Percentiles rank a stretch among this genome's conserved stretches.
These are phyloP conservation scores for Sparus aurata DNA, from an alignment of 2,797 vertebrate species.

Conservation along the genomic window DNA sequence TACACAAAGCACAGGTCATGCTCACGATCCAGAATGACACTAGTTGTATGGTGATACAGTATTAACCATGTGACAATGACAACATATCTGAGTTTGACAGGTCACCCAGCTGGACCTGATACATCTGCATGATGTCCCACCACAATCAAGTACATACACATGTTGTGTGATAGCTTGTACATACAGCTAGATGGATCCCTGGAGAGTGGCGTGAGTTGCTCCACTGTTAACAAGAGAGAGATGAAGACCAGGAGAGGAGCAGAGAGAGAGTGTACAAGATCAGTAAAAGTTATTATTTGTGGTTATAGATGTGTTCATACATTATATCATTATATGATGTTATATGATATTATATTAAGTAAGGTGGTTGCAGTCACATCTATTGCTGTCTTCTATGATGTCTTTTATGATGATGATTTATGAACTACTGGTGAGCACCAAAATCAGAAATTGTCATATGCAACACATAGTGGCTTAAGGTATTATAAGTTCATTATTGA, in stretches of 20 bases:
- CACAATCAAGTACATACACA: neutral
- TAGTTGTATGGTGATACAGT: neutral
- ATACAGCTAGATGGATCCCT: slow-evolving; percentile 88
- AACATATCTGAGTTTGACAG: neutral
- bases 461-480: neutral
- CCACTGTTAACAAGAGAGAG: slow-evolving; percentile 75
- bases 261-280: neutral
- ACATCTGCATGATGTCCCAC: neutral
- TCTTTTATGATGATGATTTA: neutral
- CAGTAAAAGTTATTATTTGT: neutral
- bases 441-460: neutral
- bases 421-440: neutral
- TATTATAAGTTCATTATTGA: neutral
- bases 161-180: slow-evolving; percentile 68
- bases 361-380: rapidly evolving
- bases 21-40: neutral
- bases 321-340: no score
- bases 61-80: neutral
- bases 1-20: neutral
- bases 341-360: no score
- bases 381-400: neutral
- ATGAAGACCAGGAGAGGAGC: neutral
- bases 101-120: neutral
- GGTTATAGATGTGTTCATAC: neutral
- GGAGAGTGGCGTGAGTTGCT: slow-evolving; percentile 87